These are phyloP conservation scores for Pogona vitticeps DNA, from an alignment of 2,113 vertebrate genomes.

Conservation along the genomic window DNA sequence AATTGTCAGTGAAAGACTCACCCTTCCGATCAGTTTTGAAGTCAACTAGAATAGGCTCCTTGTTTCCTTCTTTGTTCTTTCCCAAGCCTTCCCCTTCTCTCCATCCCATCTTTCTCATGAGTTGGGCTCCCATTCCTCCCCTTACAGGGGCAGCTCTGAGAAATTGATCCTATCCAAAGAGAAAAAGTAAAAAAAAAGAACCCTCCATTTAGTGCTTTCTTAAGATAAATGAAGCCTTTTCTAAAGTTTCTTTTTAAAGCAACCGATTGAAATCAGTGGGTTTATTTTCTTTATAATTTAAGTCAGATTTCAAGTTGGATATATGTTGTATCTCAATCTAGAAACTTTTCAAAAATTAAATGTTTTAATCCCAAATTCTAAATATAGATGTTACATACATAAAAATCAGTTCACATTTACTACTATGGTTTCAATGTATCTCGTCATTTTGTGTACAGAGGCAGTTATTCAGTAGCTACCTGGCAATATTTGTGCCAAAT, in stretches of 20 bases:
- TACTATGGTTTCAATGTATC: slow-evolving; percentile 79
- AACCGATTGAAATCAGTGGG: slow-evolving; percentile 44
- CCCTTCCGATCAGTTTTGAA: slow-evolving; percentile 98
- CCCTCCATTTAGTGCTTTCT: slow-evolving; percentile 70
- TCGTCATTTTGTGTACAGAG: slow-evolving; percentile 81
- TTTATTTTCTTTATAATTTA: slow-evolving; percentile 45
- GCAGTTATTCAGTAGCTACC: slow-evolving; percentile 76
- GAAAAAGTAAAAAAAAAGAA: slow-evolving; percentile 75
- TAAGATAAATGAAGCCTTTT: slow-evolving; percentile 41
- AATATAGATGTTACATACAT: slow-evolving; percentile 62
- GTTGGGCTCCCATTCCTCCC: slow-evolving; percentile 94
- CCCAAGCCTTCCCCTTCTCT: slow-evolving; percentile 94
- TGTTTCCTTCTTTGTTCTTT: slow-evolving; percentile 93
- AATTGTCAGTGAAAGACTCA: slow-evolving; percentile 52
- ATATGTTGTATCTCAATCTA: slow-evolving; percentile 57
- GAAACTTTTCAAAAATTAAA: slow-evolving; percentile 59
- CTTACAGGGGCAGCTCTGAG: slow-evolving; percentile 93
- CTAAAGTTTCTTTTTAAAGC: slow-evolving; percentile 32
- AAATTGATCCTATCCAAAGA: slow-evolving; percentile 94
- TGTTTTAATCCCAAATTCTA: slow-evolving; percentile 56
- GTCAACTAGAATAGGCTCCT: slow-evolving; percentile 95
- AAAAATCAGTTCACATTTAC: slow-evolving; percentile 69
- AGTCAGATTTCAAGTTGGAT: slow-evolving; percentile 57
- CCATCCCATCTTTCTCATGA: slow-evolving; percentile 99
- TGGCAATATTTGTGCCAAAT: slow-evolving; percentile 72